Conservation (phyloP, 2,113 vertebrate species). For the Mus pahari region DNA sequence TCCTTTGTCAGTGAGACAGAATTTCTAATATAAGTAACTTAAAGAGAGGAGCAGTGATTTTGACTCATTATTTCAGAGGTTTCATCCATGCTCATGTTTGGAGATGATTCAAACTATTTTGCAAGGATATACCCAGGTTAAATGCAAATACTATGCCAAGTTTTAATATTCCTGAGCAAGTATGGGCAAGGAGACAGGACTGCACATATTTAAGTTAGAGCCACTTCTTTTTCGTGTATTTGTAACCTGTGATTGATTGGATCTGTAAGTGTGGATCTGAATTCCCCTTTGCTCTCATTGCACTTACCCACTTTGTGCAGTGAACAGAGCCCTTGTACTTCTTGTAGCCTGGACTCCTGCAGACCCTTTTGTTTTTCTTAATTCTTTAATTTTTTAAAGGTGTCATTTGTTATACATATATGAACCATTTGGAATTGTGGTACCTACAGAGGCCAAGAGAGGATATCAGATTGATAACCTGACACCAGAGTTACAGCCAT, state of each 20-base stretch:
- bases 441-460: background rate
- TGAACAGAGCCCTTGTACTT: background rate
- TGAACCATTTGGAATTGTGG: background rate
- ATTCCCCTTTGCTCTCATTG: background rate
- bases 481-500: background rate
- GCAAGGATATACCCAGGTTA: background rate
- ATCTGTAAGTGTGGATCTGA: too few relatives aligned
- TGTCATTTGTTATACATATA: background rate
- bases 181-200: background rate
- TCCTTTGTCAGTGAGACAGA: background rate
- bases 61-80: background rate
- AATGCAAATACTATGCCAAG: background rate
- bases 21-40: background rate
- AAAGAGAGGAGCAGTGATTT: background rate
- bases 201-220: background rate
- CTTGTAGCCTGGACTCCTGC: background rate
- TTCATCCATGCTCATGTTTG: background rate
- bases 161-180: background rate
- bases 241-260: background rate
- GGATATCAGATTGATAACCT: background rate
- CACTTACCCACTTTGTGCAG: background rate
- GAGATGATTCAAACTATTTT: background rate
- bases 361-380: background rate
- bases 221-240: background rate
- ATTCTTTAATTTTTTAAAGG: background rate